phyloP scores from a whole-genome alignment of 2,888 invertebrate genomes.

The Morpho deidamia region DNA sequence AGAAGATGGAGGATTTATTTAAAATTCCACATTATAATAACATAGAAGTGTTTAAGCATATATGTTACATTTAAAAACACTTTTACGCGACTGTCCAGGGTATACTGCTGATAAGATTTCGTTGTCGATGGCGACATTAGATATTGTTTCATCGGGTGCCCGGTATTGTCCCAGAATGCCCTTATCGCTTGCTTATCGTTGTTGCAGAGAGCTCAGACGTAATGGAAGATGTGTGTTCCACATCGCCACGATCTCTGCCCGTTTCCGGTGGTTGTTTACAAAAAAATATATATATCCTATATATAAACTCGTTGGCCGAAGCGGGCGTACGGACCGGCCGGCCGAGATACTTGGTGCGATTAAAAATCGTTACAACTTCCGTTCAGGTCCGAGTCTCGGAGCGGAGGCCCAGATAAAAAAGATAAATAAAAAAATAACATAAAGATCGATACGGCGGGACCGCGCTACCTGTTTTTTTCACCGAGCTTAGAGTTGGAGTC shows the following conservation, averaged over 20 bases:
- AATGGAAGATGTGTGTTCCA: conserved; percentile 74
- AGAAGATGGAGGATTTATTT: no score
- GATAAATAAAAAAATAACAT: conserved; percentile 74
- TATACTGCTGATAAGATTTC: no score
- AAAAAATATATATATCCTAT: conserved; percentile 49
- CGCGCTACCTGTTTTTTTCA: conserved; percentile 74
- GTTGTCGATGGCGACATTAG: not conserved
- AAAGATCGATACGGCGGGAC: conserved; percentile 73
- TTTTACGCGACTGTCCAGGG: no score
- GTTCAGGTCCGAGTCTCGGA: conserved; percentile 62
- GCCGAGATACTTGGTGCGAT: conserved; percentile 72
- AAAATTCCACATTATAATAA: no score
- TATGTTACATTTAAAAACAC: no score
- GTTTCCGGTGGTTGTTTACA: conserved; percentile 76
- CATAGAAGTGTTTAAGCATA: no score
- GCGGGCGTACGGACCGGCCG: conserved; percentile 57
- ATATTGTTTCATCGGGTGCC: conserved; percentile 32
- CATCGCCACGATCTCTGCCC: conserved; percentile 58
- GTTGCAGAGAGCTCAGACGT: conserved; percentile 61
- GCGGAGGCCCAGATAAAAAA: conserved; percentile 70
- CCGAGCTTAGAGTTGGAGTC: conserved; percentile 49
- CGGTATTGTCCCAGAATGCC: conserved; percentile 19
- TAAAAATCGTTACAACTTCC: conserved; percentile 78
- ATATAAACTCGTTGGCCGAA: conserved; percentile 62
- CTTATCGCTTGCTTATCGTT: conserved; percentile 63